Base-by-base conservation (phyloP, 2,888 invertebrate genomes). In the Mactromeris polynyma region DNA sequence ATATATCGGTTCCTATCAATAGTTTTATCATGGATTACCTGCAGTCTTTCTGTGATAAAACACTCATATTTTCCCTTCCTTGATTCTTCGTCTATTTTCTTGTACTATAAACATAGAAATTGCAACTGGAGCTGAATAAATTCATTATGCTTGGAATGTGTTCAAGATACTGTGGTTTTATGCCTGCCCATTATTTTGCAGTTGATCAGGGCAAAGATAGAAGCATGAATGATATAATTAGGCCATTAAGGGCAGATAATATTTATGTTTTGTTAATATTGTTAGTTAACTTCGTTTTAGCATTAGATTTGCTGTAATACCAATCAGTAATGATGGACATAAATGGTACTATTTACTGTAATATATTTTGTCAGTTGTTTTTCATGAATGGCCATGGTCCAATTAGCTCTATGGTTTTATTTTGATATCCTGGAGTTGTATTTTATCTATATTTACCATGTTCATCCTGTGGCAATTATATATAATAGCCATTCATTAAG, bases 61-160 rank as follows among this genome's bases (percentile, higher is more conserved):
- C 31, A 7, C 69, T 81, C 73, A 36, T 81, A 81, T 81, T 81
- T 81, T 86, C 73, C 73, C n/a, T 81, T n/a, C 46, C 73, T 38
- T 77, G 14, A 77, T 38, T 58, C 42, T 54, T 42, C 54, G 58
- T 51, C 77, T 54, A 31, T 58, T 78, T 51, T 54, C 64, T 69
- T 54, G 78, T 87, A 38, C 82, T 77, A 82, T 77, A 51, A 87
- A 46, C 54, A 58, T 83, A 82, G 81, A 82, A 78, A 77, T 58
- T 33, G 77, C 82, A 51, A 78, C 82, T 78, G 54, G 77, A 82
- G 77, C 42, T 42, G 26, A 83, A 87, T 87, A 82, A 87, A 87
- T 86, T 83, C 86, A 87, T 87, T 87, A 51, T 33, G 81, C 17
- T 87, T 87, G 86, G 86, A 87, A 83, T 38, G 69, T 77, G n/a